Evolutionary conservation across 2,113 vertebrate genomes (phyloP), one percentile per base, ranked within the genome.

Genomic region (Spea multiplicata): DNA sequence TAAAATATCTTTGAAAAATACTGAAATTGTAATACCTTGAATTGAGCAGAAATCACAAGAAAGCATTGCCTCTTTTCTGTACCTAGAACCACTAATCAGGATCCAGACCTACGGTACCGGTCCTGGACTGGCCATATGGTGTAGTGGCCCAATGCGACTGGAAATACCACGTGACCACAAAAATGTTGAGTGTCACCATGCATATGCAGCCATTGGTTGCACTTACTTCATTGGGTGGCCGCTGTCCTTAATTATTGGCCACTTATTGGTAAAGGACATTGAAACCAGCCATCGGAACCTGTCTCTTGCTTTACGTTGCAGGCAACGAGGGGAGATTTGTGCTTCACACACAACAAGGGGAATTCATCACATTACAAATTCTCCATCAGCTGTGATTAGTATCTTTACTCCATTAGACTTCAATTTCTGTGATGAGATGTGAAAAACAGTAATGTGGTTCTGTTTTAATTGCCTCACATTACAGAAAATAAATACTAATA

Each of bases 401-500:
- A 16, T 85, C 86, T 45, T 9, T 83, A 81, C 84, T 67, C 84
- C 71, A 81, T 75, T 87, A 75, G 86, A 83, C 6, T 74, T 85
- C 76, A 71, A 83, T 75, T 73, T 74, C 83, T 74, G 84, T 89
- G 83, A 86, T 86, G 46, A 65, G 83, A 53, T 83, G 48, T 78
- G 87, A 86, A 81, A 88, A 86, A 80, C 52, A 75, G 84, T 86
- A 85, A 86, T 88, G 88, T 49, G 13, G 85, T 90, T 88, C 87
- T 45, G 81, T 80, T 86, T 86, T 89, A 88, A 90, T 89, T 86
- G 84, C 83, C 88, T 89, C 90, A 77, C 68, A 87, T 86, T 88
- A 88, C 84, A 82, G 69, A 84, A 88, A 91, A 88, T 84, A 90
- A 91, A 89, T 8, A 86, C 83, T 75, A 88, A 84, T 72, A 16